Conservation (phyloP, 2,113 vertebrate species). For the Phylloscopus trochilus region DNA sequence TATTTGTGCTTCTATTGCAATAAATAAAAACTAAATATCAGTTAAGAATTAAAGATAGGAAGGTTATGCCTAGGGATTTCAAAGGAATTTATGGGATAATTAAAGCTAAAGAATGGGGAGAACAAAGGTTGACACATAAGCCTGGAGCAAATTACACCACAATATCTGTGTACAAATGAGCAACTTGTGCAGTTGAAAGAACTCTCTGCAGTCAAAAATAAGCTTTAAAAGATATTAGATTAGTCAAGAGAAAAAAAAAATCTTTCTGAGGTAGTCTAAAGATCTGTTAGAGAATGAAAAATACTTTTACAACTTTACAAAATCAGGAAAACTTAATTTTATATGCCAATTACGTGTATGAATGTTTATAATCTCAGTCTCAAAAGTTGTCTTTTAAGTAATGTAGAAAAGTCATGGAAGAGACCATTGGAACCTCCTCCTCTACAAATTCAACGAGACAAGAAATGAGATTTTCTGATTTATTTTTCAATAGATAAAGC, state of each 20-base stretch:
- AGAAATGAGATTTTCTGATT: neutral
- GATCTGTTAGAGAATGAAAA: neutral
- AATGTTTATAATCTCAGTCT: neutral
- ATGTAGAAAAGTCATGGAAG: neutral
- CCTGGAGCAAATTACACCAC: neutral
- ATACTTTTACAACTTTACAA: neutral
- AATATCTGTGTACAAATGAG: neutral
- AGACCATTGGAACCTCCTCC: neutral
- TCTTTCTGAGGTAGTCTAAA: neutral
- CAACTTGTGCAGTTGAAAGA: neutral
- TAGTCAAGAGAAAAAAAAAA: neutral
- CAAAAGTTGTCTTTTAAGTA: neutral
- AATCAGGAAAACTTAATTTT: neutral
- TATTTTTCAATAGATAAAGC: neutral
- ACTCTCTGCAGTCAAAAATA: neutral
- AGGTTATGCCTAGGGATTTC: neutral
- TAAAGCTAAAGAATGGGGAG: neutral
- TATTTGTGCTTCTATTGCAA: neutral
- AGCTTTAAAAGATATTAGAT: neutral
- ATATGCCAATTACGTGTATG: neutral
- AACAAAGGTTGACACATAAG: neutral
- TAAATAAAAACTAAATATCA: slow-evolving; percentile 30
- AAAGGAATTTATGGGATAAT: slow-evolving; percentile 30
- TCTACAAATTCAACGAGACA: neutral
- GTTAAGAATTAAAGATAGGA: neutral